Conservation (phyloP, 2,888 invertebrate genomes). For the Drosophila incognita region DNA sequence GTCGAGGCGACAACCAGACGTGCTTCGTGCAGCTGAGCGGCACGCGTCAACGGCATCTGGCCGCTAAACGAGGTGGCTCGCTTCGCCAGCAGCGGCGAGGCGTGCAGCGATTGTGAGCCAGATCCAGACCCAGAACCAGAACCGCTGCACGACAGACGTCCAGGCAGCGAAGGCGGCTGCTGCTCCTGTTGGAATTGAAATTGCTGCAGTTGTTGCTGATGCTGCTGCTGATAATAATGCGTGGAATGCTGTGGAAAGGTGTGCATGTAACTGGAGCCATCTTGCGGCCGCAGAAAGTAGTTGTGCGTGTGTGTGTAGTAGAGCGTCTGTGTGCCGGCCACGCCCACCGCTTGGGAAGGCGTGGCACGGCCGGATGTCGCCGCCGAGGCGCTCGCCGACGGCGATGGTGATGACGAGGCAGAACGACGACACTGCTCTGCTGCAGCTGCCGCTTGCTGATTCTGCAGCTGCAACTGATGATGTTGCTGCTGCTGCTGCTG, state of each 20-base stretch:
- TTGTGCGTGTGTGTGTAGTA: conserved; percentile 72
- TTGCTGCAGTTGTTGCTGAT: conserved; percentile 52
- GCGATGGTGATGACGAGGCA: conserved; percentile 72
- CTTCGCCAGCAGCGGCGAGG: conserved; percentile 83
- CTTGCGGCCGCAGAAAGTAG: conserved; percentile 77
- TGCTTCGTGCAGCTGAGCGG: conserved; percentile 61
- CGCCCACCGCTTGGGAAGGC: conserved; percentile 63
- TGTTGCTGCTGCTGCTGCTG: conserved; percentile 55
- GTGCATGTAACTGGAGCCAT: conserved; percentile 77
- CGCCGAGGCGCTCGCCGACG: conserved; percentile 64
- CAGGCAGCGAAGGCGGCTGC: conserved; percentile 62
- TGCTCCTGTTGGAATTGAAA: conserved; percentile 51
- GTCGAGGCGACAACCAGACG: conserved; percentile 85
- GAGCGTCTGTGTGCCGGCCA: conserved; percentile 59
- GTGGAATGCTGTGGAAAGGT: conserved; percentile 82
- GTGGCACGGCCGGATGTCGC: conserved; percentile 77
- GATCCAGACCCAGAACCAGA: conserved; percentile 48
- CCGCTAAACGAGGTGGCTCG: conserved; percentile 83
- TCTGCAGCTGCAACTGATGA: conserved; percentile 87
- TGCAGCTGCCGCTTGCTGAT: conserved; percentile 85
- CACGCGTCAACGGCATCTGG: conserved; percentile 76
- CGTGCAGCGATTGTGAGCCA: conserved; percentile 79
- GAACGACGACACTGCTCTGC: conserved; percentile 66
- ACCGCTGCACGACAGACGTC: conserved; percentile 43
- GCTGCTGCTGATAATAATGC: conserved; percentile 60